phyloP scores from a whole-genome alignment of 2,797 vertebrate genomes.

The Pempheris klunzingeri region DNA sequence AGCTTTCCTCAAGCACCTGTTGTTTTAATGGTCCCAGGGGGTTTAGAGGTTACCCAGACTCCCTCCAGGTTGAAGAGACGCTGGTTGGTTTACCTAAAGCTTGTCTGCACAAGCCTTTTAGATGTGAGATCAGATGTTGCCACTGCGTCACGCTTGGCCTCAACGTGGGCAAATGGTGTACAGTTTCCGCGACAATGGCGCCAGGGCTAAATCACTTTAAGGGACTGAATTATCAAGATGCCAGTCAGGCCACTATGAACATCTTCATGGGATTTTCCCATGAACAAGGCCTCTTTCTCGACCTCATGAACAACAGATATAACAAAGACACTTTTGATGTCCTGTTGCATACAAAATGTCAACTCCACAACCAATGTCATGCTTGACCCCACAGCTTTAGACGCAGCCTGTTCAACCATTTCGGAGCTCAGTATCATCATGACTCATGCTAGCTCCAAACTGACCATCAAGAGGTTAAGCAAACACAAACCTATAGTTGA shows the following conservation, averaged over 20 bases:
- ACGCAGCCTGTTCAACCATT: constrained; percentile 47
- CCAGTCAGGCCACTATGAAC: constrained; percentile 11
- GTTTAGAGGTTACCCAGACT: constrained; percentile 35
- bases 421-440: constrained; percentile 18
- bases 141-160: constrained; percentile 39
- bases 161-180: constrained; percentile 40
- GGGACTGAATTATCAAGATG: constrained; percentile 28
- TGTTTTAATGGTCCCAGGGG: constrained; percentile 44
- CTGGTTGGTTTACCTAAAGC: constrained; percentile 58
- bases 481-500: constrained; percentile 46
- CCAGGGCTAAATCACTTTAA: constrained; percentile 28
- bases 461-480: constrained; percentile 26
- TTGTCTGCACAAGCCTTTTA: constrained; percentile 59
- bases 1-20: constrained; percentile 73
- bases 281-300: constrained; percentile 1
- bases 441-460: constrained; percentile 41
- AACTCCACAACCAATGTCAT: constrained; percentile 7
- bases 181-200: constrained; percentile 38
- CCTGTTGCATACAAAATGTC: constrained; percentile 1
- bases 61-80: constrained; percentile 44
- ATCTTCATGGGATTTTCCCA: constrained; percentile 23
- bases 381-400: constrained; percentile 27
- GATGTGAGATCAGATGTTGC: constrained; percentile 67
- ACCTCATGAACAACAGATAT: constrained; percentile 3
- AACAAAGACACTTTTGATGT: constrained; percentile 25